phyloP scores from a whole-genome alignment of 2,888 invertebrate species.

The Sinotaia quadrata region DNA sequence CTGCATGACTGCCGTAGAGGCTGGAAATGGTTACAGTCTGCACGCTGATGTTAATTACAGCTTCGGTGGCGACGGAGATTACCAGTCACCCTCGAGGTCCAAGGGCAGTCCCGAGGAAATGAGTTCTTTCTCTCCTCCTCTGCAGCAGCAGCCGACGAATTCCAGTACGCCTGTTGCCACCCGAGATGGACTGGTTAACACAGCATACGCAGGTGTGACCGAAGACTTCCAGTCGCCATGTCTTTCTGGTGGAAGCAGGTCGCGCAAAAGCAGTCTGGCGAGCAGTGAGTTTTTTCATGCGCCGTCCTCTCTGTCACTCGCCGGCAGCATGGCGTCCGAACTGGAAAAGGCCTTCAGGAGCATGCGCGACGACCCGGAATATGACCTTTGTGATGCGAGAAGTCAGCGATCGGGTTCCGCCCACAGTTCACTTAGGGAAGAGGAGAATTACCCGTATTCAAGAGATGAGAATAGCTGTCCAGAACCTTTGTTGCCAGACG shows the following conservation, averaged over 20 bases:
- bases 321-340: conserved; percentile 63
- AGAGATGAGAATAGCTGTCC: too few relatives aligned
- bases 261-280: conserved; percentile 40
- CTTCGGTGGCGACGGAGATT: background rate
- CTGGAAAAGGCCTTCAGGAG: conserved; percentile 53
- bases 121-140: background rate
- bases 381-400: too few relatives aligned
- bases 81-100: background rate
- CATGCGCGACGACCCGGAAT: conserved; percentile 24
- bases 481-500: background rate
- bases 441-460: too few relatives aligned
- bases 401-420: too few relatives aligned
- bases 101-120: background rate
- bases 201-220: conserved; percentile 17
- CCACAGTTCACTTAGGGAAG: too few relatives aligned
- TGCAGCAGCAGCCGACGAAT: background rate
- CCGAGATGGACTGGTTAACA: conserved; percentile 27
- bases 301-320: conserved; percentile 61
- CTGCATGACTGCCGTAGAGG: conserved; percentile 40
- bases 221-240: background rate
- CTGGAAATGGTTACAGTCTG: conserved; percentile 78
- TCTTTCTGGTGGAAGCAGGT: conserved; percentile 11
- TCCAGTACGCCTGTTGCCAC: background rate
- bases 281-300: conserved; percentile 53
- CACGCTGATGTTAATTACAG: conserved; percentile 17